Evolutionary conservation across 2,888 invertebrate species (phyloP).

Genomic region (Drosophila prostipennis): DNA sequence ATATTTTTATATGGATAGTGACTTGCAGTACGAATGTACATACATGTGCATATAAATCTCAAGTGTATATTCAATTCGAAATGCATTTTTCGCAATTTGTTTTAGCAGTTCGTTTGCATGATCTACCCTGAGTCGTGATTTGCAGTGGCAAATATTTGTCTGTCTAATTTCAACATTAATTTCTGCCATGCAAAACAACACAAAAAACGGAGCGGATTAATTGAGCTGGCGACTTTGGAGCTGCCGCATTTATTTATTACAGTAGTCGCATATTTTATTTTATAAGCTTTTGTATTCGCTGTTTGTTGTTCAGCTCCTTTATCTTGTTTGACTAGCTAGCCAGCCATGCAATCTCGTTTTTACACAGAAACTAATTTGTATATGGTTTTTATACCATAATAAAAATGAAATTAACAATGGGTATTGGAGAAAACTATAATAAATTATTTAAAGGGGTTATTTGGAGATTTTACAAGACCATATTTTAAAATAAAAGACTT

Average conservation of each 20-base stretch:
- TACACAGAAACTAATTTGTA: conserved; percentile 5
- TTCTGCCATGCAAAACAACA: conserved; percentile 63
- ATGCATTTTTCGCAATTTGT: conserved; percentile 75
- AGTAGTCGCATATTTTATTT: conserved; percentile 56
- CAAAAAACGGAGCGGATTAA: conserved; percentile 55
- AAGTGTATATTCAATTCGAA: conserved; percentile 63
- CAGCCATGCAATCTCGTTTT: conserved; percentile 53
- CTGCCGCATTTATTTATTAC: conserved; percentile 62
- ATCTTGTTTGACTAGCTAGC: conserved; percentile 46
- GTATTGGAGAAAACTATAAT: no score
- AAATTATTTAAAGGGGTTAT: no score
- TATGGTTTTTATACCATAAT: no score
- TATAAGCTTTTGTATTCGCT: conserved; percentile 59
- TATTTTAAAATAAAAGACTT: no score
- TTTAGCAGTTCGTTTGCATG: conserved; percentile 65
- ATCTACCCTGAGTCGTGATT: conserved; percentile 68
- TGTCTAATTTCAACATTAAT: conserved; percentile 66
- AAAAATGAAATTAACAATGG: no score
- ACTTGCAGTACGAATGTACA: conserved; percentile 17
- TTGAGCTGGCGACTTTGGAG: conserved; percentile 55
- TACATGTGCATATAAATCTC: conserved; percentile 7
- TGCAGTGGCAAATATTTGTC: conserved; percentile 71
- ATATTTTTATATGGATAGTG: conserved; percentile 17
- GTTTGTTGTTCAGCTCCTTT: conserved; percentile 5
- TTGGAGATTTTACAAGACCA: no score